Evolutionary conservation across 2,888 invertebrate species (phyloP).

Genomic region (Cyclophora albipunctata): DNA sequence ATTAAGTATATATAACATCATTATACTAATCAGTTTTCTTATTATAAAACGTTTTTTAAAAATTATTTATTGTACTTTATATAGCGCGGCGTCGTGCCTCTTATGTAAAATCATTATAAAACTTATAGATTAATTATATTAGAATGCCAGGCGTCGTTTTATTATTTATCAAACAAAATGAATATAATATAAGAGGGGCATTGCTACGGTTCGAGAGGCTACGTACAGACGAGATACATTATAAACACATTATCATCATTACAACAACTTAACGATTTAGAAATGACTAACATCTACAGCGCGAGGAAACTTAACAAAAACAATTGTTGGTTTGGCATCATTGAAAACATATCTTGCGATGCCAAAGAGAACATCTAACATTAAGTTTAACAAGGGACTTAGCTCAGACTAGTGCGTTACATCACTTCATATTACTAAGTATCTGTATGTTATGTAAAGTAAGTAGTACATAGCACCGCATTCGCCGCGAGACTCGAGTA

Average conservation of each 20-base stretch:
- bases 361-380: conserved; percentile 10
- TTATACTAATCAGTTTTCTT: conserved; percentile 64
- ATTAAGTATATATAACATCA: conserved; percentile 29
- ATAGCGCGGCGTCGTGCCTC: conserved; percentile 56
- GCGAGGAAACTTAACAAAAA: conserved; percentile 10
- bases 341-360: conserved; percentile 24
- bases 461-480: too few species aligned
- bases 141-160: conserved; percentile 19
- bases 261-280: conserved; percentile 14
- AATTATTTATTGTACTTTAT: conserved; percentile 71
- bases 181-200: not conserved
- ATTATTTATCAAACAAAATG: conserved; percentile 6
- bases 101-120: conserved; percentile 68
- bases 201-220: conserved; percentile 5
- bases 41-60: conserved; percentile 54
- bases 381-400: conserved; percentile 3
- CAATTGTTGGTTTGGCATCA: conserved; percentile 14
- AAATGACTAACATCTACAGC: conserved; percentile 14
- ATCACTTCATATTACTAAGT: too few species aligned
- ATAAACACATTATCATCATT: conserved; percentile 5
- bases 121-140: conserved; percentile 49
- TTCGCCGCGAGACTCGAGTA: too few species aligned
- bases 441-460: too few species aligned
- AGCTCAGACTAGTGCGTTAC: not conserved
- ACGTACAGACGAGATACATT: conserved; percentile 5